Percentiles rank a stretch among this genome's conserved stretches.
Evolutionary conservation across 2,888 invertebrate species (phyloP).

Genomic region (Microchrysa polita): DNA sequence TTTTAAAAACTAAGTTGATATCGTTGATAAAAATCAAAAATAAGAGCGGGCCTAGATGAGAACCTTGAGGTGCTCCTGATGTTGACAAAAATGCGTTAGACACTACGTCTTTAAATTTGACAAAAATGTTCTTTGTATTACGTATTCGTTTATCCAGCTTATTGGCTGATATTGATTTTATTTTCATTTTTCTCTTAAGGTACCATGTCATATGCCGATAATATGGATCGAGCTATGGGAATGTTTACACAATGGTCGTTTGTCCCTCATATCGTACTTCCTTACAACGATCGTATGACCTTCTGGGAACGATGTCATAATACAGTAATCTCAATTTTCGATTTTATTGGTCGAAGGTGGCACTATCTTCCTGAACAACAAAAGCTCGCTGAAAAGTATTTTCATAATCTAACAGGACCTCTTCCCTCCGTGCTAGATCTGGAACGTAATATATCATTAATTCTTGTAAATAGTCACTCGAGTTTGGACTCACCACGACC

Average conservation of each 20-base stretch:
- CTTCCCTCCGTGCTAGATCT: slow-evolving; percentile 64
- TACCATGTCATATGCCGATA: slow-evolving; percentile 64
- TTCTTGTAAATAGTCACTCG: slow-evolving; percentile 67
- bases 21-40: too few relatives aligned
- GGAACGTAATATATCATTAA: slow-evolving; percentile 65
- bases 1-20: too few relatives aligned
- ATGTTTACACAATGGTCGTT: slow-evolving; percentile 61
- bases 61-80: too few relatives aligned
- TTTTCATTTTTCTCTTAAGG: slow-evolving; percentile 52
- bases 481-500: slow-evolving; percentile 65
- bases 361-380: slow-evolving; percentile 62
- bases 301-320: slow-evolving; percentile 62
- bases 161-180: too few relatives aligned
- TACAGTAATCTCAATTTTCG: slow-evolving; percentile 58
- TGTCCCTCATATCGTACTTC: slow-evolving; percentile 59
- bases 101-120: too few relatives aligned
- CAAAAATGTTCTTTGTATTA: too few relatives aligned
- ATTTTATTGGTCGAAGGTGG: slow-evolving; percentile 58
- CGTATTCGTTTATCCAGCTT: too few relatives aligned
- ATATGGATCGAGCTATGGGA: slow-evolving; percentile 64
- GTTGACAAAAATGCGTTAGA: too few relatives aligned
- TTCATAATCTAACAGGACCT: slow-evolving; percentile 55
- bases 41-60: too few relatives aligned
- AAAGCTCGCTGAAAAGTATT: slow-evolving; percentile 60
- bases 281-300: slow-evolving; percentile 63